Conservation (phyloP, 2,888 invertebrate genomes). For the Amorpha juglandis region DNA sequence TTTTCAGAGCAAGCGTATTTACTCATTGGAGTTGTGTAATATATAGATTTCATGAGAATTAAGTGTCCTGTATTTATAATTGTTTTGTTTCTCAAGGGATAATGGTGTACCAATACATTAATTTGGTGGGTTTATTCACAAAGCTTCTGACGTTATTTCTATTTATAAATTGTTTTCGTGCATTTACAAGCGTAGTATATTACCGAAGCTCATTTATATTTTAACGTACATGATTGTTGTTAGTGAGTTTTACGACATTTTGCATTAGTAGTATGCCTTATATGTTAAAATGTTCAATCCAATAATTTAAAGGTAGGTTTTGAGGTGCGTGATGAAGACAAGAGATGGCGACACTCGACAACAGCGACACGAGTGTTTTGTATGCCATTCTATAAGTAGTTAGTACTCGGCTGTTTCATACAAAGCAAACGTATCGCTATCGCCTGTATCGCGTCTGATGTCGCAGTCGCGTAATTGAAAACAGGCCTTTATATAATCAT, state of each 20-base stretch:
- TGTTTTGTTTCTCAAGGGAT: conserved; percentile 16
- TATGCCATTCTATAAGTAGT: no score
- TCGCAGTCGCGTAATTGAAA: no score
- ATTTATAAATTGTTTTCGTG: conserved; percentile 36
- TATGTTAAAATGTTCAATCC: not conserved
- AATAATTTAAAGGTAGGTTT: no score
- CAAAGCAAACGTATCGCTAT: no score
- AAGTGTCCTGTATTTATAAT: no score
- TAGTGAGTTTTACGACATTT: conserved; percentile 32
- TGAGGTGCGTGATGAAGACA: no score
- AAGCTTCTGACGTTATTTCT: conserved; percentile 32
- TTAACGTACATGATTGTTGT: conserved; percentile 35
- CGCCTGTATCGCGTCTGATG: no score
- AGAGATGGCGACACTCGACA: no score
- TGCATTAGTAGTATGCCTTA: not conserved
- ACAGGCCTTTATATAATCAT: no score
- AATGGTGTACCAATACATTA: conserved; percentile 7
- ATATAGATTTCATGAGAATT: not conserved
- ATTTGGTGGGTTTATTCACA: conserved; percentile 23
- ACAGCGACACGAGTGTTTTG: no score
- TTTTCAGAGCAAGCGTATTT: not conserved
- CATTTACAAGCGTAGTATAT: conserved; percentile 44
- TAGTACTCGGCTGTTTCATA: no score
- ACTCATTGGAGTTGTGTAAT: not conserved
- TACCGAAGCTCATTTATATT: conserved; percentile 44